Evolutionary conservation across 2,888 invertebrate species (phyloP), one percentile per base, ranked within the genome.

Genomic region (Nemoura dubitans): DNA sequence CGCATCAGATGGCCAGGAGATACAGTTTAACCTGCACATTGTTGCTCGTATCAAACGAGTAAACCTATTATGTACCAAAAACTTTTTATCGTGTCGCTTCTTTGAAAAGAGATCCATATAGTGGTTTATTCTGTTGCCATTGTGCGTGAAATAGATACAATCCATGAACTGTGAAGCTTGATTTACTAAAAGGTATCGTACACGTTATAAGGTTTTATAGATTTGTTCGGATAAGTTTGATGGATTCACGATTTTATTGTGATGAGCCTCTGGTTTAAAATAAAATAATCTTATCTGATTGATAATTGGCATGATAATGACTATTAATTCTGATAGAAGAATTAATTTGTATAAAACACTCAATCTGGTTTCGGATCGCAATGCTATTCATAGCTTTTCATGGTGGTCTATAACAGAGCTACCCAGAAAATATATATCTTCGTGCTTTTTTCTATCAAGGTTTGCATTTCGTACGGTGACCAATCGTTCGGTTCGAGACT

Each of bases 21-120:
- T 81, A 81, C 81, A 81, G 81, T 81, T 81, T 81, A 81, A 81
- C 29, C 28, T 28, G 78, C 7, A 78, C 28, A 78, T 78, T 78
- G 78, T 78, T 78, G 27, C 78, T 78, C 78, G 26, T 78, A 27
- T 28, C 78, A 78, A 78, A 78, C 59, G 59, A 59, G 59, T 59
- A 59, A 59, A 59, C 59, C 59, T 59, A 59, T 59, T 59, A 7
- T 59, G 78, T 21, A 27, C 28, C 78, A 78, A 27, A 78, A 28
- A 78, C 27, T 78, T 78, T 78, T 78, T 28, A 78, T 78, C 28
- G 78, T 10, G 28, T 78, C 27, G 26, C 78, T 78, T 78, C 28
- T 78, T 78, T 78, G 78, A 78, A 78, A 27, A 78, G 78, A 78
- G 28, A 28, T 28, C 78, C 59, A 59, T 21, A 78, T 78, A 78